These are phyloP conservation scores for Conopomorpha cramerella DNA, from an alignment of 1,140 invertebrate species.

Conservation along the genomic window DNA sequence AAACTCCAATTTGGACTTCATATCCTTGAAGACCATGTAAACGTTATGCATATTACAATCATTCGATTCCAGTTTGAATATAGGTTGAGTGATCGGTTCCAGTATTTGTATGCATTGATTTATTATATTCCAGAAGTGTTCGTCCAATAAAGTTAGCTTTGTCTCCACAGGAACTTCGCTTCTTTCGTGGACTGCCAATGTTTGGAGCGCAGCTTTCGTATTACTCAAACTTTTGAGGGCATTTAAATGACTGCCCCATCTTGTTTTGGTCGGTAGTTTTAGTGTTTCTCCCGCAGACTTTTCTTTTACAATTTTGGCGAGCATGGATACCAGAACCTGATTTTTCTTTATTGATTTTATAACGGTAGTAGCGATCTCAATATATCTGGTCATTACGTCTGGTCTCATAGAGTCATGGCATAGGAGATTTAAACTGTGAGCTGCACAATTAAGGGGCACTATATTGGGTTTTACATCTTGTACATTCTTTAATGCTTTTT, in stretches of 20 bases:
- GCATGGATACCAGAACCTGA: constrained; percentile 10
- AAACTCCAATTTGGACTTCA: constrained; percentile 9
- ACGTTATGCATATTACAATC: background rate
- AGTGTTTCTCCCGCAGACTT: constrained; percentile 11
- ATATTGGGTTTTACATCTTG: constrained; percentile 9
- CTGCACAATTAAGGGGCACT: constrained; percentile 7
- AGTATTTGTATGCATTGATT: background rate
- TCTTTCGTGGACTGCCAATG: constrained; percentile 1
- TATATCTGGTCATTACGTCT: constrained; percentile 5
- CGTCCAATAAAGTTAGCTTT: constrained; percentile 10
- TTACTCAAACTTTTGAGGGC: constrained; percentile 11
- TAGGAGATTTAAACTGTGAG: constrained; percentile 13
- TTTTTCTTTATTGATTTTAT: constrained; percentile 13
- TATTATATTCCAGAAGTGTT: constrained; percentile 6
- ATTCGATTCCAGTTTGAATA: constrained; percentile 7
- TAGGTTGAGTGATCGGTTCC: constrained; percentile 8
- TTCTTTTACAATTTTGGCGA: constrained; percentile 10
- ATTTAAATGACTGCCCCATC: constrained; percentile 13
- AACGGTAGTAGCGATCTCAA: constrained; percentile 1
- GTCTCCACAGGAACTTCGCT: background rate
- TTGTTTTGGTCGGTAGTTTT: constrained; percentile 10
- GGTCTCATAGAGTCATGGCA: constrained; percentile 10
- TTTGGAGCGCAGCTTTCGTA: constrained; percentile 6
- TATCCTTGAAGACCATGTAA: constrained; percentile 8
- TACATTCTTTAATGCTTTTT: constrained; percentile 9